A percentile compares a stretch with the other conserved stretches of the same genome.
phyloP scores from a whole-genome alignment of 2,888 invertebrate genomes.

The Macrosoma leucophasiata region DNA sequence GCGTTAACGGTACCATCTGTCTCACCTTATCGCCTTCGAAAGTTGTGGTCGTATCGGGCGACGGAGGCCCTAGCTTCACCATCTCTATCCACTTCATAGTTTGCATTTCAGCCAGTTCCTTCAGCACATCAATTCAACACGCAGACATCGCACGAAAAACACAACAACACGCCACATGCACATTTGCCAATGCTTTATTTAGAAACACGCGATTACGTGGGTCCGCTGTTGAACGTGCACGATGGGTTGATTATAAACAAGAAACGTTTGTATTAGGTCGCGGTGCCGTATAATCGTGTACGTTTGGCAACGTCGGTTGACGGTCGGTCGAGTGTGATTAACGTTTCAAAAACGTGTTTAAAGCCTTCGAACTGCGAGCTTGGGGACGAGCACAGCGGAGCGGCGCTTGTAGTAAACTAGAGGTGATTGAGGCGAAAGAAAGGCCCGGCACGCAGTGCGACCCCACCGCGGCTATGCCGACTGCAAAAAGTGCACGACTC shows the following conservation, averaged over 20 bases:
- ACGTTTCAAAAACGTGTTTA: slow-evolving; percentile 14
- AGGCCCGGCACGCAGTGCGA: slow-evolving; percentile 38
- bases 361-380: slow-evolving; percentile 24
- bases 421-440: slow-evolving; percentile 44
- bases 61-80: slow-evolving; percentile 56
- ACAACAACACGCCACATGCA: slow-evolving; percentile 32
- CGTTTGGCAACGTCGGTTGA: slow-evolving; percentile 23
- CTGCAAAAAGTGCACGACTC: slow-evolving; percentile 35
- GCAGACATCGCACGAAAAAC: slow-evolving; percentile 20
- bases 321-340: slow-evolving; percentile 9
- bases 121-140: slow-evolving; percentile 7
- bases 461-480: slow-evolving; percentile 32
- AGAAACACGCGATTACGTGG: slow-evolving; percentile 62
- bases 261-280: slow-evolving; percentile 35
- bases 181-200: slow-evolving; percentile 42
- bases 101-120: slow-evolving; percentile 44
- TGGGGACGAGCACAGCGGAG: slow-evolving; percentile 42
- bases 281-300: slow-evolving; percentile 40
- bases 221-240: slow-evolving; percentile 46
- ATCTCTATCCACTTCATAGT: slow-evolving; percentile 70
- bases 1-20: slow-evolving; percentile 38
- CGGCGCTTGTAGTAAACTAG: slow-evolving; percentile 47
- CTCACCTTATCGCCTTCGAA: slow-evolving; percentile 64
- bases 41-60: slow-evolving; percentile 47
- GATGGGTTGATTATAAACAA: slow-evolving; percentile 57